phyloP scores from a whole-genome alignment of 2,888 invertebrate species.

The Acheta domesticus region DNA sequence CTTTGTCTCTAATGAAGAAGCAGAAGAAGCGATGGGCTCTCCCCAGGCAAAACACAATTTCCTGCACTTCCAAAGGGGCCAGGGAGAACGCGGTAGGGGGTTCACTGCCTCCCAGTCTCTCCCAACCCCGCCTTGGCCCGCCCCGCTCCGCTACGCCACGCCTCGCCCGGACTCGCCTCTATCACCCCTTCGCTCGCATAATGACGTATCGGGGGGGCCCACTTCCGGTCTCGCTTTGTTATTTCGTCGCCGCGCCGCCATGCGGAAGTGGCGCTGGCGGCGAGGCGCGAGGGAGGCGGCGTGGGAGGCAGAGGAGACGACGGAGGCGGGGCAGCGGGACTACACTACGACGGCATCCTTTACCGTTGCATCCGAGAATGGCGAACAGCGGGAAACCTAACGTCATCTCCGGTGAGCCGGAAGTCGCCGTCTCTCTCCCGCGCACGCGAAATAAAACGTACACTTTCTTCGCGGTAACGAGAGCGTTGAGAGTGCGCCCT shows the following conservation, averaged over 20 bases:
- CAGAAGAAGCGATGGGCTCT: neutral
- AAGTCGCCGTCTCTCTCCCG: neutral
- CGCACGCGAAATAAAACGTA: no score
- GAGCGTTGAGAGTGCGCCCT: no score
- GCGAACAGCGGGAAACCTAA: neutral
- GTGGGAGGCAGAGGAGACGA: neutral
- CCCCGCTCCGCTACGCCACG: no score
- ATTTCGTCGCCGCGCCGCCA: neutral
- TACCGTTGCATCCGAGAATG: neutral
- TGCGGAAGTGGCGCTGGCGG: neutral
- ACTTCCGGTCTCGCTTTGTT: constrained; percentile 4
- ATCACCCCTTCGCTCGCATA: neutral
- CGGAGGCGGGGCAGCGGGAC: neutral
- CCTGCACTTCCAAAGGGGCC: neutral
- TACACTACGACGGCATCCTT: neutral
- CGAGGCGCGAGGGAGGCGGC: neutral
- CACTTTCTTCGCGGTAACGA: no score
- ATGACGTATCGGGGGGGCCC: neutral
- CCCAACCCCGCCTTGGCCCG: neutral
- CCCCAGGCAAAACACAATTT: neutral
- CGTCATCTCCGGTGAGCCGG: constrained; percentile 7
- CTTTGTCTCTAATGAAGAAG: constrained; percentile 18
- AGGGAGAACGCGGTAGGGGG: neutral
- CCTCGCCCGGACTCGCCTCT: neutral
- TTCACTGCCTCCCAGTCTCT: neutral